Evolutionary conservation across 2,113 vertebrate genomes (phyloP), one percentile per base, ranked within the genome.

Genomic region (Saguinus midas): DNA sequence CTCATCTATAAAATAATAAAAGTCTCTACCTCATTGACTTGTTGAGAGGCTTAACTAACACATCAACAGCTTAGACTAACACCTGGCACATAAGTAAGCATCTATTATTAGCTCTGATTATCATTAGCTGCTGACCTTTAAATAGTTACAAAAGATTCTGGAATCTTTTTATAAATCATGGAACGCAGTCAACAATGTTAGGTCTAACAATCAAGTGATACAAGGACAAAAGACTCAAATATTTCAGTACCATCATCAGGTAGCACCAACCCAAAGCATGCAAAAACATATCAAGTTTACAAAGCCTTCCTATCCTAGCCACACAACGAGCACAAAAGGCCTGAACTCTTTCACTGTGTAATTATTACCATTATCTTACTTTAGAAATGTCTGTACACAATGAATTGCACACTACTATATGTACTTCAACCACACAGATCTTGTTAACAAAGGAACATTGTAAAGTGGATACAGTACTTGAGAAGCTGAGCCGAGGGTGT

Each of bases 391-490:
- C 87, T 82, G 29, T 6, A 35, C 23, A 83, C 68, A 94, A 52
- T 20, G 58, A 96, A 40, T 11, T 86, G 45, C 6, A 32, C 43
- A 37, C 94, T 50, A 84, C 35, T 61, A 16, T 35, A 58, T 14
- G 43, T 52, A 80, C 85, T 86, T 95, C 6, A 48, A 92, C n/a
- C 70, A 92, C 58, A 78, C 0, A 79, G 86, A 73, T 81, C 92
- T 40, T 91, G 73, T 86, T 85, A 92, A 97, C 85, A 95, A 96
- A 96, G 61, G 66, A 80, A 91, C 25, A 32, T 55, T 87, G 93
- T 91, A 90, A 91, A 96, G 94, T 25, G 81, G 90, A 96, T 87
- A 87, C 35, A 43, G 86, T 61, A 32, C 73, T 88, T 96, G 66
- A 86, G 76, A 13, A 84, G 52, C 50, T 94, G 57, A 57, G 68